phyloP scores from a whole-genome alignment of 2,888 invertebrate genomes.

The Hyalella azteca region DNA sequence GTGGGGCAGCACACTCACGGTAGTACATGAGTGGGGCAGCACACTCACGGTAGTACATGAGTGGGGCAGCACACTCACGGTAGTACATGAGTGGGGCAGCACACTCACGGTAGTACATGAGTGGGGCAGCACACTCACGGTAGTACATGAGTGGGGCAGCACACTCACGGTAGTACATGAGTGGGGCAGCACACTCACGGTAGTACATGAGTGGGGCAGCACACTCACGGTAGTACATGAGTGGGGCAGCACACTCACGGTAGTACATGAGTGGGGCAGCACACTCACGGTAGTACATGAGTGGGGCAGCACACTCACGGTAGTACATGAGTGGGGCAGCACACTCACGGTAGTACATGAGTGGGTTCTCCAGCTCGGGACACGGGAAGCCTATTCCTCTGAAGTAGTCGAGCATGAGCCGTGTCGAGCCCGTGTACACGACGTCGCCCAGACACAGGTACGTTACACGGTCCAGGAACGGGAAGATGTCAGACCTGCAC shows the following conservation, averaged over 20 bases:
- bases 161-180: not conserved
- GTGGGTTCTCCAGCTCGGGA: constrained; percentile 93
- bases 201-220: not conserved
- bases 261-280: not conserved
- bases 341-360: constrained; percentile 94
- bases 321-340: not conserved
- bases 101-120: constrained; percentile 94
- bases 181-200: not conserved
- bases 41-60: not conserved
- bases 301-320: not conserved
- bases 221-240: not conserved
- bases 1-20: too few species aligned
- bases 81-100: not conserved
- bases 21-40: not conserved
- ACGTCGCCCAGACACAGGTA: constrained; percentile 90
- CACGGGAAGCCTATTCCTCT: constrained; percentile 95
- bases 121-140: constrained; percentile 66
- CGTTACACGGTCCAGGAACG: constrained; percentile 86
- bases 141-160: not conserved
- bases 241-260: too few species aligned
- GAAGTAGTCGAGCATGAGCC: constrained; percentile 93
- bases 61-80: not conserved
- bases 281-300: not conserved
- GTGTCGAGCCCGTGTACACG: constrained; percentile 88
- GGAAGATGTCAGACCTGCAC: constrained; percentile 86